Evolutionary conservation across 2,113 vertebrate genomes (phyloP), one percentile per base, ranked within the genome.

Genomic region (Stigmatopora nigra): DNA sequence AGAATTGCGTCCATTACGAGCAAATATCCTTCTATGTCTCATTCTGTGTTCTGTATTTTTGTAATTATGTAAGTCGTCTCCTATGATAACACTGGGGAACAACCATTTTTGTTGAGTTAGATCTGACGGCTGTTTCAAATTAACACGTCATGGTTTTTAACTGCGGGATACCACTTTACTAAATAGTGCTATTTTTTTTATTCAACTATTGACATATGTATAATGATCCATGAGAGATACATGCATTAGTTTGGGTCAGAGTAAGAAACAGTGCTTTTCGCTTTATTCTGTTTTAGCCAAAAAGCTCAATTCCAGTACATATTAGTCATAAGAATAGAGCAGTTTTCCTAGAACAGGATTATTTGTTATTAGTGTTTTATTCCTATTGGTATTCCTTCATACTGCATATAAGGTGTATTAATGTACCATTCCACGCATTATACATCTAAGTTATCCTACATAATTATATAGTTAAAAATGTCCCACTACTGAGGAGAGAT

Each of bases 291-390:
- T 41, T 8, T 41, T 76, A 73, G 78, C 65, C 77, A 71, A 66
- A 75, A 89, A 88, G 87, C 85, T 88, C 84, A 90, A 86, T 70
- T 70, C 2, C 72, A 62, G 76, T 65, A 76, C 63, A 65, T 20
- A 10, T 79, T 69, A 77, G 79, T 86, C 74, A 63, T 76, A 84
- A 86, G 83, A 76, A 44, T 83, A 85, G 74, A 81, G 68, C 82
- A 75, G 57, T 48, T 70, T 72, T 61, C 58, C 3, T 72, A 72
- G 72, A 66, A 48, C 69, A 61, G 79, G 73, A 52, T 61, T 86
- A 77, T 75, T 69, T 72, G 80, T 83, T 74, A 72, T 79, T 61
- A 75, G 71, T 82, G 81, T 76, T 79, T 41, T 74, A 72, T 80
- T 82, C 79, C 80, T 68, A 82, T 76, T 79, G 53, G 65, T 75